phyloP scores from a whole-genome alignment of 2,113 vertebrate species.

The Dolichallabes microphthalmus region DNA sequence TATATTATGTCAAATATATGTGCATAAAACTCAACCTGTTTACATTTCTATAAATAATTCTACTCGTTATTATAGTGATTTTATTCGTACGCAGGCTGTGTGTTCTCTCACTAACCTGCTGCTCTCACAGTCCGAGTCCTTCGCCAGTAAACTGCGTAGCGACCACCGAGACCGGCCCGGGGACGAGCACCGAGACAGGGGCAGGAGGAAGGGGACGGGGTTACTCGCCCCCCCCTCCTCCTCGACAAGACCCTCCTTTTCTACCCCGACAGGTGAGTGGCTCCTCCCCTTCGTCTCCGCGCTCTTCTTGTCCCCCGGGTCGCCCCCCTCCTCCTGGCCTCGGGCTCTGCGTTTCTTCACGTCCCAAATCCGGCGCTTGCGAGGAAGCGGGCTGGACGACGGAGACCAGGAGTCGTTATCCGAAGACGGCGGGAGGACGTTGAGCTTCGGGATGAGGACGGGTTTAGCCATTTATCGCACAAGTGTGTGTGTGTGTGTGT shows the following conservation, averaged over 20 bases:
- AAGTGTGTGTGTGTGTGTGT: neutral
- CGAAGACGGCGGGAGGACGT: slow-evolving; percentile 69
- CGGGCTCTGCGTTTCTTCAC: slow-evolving; percentile 36
- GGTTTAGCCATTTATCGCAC: slow-evolving; percentile 54
- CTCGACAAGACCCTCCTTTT: neutral
- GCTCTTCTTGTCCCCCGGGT: neutral
- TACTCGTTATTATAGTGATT: neutral
- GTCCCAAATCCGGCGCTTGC: slow-evolving; percentile 46
- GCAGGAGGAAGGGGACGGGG: slow-evolving; percentile 60
- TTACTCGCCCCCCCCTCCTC: slow-evolving; percentile 48
- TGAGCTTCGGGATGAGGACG: slow-evolving; percentile 67
- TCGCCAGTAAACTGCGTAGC: slow-evolving; percentile 71
- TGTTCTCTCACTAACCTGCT: slow-evolving; percentile 71
- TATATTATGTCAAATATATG: too few relatives aligned
- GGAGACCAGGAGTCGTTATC: slow-evolving; percentile 75
- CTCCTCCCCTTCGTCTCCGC: slow-evolving; percentile 5
- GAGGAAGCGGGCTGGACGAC: slow-evolving; percentile 67
- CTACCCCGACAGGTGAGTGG: neutral
- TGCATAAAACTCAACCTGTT: too few relatives aligned
- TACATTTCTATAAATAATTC: neutral
- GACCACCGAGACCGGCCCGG: slow-evolving; percentile 73
- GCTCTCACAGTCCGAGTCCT: slow-evolving; percentile 71
- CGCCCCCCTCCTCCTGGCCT: neutral
- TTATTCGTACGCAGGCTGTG: neutral
- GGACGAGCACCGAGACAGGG: slow-evolving; percentile 64